A percentile compares a stretch with the other conserved stretches of the same genome.
These are phyloP conservation scores for Tolmerus cingulatus DNA, from an alignment of 2,888 invertebrate species.

Conservation along the genomic window DNA sequence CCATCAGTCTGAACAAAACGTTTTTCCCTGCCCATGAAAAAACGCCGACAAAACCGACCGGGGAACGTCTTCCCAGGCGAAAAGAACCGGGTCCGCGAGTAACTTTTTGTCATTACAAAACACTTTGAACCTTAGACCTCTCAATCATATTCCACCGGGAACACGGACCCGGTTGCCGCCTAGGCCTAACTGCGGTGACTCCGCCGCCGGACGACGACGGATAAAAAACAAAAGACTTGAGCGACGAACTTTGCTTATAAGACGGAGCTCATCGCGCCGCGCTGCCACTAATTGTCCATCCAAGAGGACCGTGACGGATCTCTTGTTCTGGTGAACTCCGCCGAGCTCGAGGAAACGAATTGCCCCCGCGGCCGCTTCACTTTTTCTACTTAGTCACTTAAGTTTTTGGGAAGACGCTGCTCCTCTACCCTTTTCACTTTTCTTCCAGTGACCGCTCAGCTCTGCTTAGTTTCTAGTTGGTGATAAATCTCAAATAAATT, in stretches of 20 bases:
- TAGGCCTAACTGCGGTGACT: background rate
- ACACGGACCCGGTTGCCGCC: background rate
- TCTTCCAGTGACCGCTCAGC: background rate
- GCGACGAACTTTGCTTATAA: conserved; percentile 7
- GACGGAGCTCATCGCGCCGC: background rate
- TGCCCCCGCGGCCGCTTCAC: background rate
- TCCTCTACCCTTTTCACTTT: background rate
- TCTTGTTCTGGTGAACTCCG: conserved; percentile 33
- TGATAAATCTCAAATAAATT: conserved; percentile 29
- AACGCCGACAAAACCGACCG: background rate
- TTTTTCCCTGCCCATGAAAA: background rate
- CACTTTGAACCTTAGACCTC: conserved; percentile 26
- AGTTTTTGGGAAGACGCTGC: background rate
- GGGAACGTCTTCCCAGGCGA: background rate
- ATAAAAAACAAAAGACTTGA: background rate
- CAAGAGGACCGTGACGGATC: conserved; percentile 40
- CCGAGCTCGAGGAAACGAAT: conserved; percentile 9
- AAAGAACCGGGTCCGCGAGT: background rate
- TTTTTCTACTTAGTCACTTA: background rate
- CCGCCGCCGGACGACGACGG: background rate
- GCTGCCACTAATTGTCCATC: conserved; percentile 1
- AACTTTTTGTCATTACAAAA: conserved; percentile 30
- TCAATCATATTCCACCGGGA: conserved; percentile 27
- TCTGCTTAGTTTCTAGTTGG: background rate
- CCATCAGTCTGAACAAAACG: background rate